Base-by-base conservation (phyloP, 2,888 invertebrate genomes). In the Yponomeuta plumbellus region DNA sequence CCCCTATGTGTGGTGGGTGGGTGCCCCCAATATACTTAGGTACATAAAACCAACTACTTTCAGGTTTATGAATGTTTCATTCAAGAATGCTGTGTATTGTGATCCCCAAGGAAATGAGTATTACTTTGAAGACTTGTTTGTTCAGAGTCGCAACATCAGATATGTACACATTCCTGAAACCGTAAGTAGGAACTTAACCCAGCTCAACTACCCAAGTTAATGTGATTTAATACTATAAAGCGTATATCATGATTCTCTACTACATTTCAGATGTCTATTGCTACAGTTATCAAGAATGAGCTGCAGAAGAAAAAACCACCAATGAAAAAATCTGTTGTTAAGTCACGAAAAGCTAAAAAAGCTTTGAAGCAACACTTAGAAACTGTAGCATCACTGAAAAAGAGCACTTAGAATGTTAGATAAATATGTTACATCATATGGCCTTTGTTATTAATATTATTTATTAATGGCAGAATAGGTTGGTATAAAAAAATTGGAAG, bases 21-120 rank as follows among this genome's bases (percentile, higher is more conserved):
- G 34, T 34, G 1, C 1, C 34, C 34, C 17, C 17, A 52, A 52
- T 5, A 52, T 52, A 17, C 17, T n/a, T n/a, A n/a, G n/a, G n/a
- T n/a, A n/a, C n/a, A n/a, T n/a, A n/a, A n/a, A n/a, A n/a, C n/a
- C 66, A 68, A 70, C 70, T 72, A 74, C 65, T 86, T 86, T 65
- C 84, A 94, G 94, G 67, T 93, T 75, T 73, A 95, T 95, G 95
- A 95, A 95, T 74, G 81, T 95, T 66, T 91, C 93, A 69, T 89
- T 95, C 84, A 83, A 81, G 71, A 92, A 94, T 79, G 94, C 92
- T 67, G 80, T 94, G 22, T 94, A 92, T 77, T 93, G 92, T 74
- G 93, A 95, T 81, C 86, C 93, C 2, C 88, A 91, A 82, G 94
- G 94, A 66, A 88, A 91, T 76, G 91, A 92, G 77, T 93, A 88